These are phyloP conservation scores for Sarcophaga rosellei DNA, from an alignment of 2,888 invertebrate species.

Conservation along the genomic window DNA sequence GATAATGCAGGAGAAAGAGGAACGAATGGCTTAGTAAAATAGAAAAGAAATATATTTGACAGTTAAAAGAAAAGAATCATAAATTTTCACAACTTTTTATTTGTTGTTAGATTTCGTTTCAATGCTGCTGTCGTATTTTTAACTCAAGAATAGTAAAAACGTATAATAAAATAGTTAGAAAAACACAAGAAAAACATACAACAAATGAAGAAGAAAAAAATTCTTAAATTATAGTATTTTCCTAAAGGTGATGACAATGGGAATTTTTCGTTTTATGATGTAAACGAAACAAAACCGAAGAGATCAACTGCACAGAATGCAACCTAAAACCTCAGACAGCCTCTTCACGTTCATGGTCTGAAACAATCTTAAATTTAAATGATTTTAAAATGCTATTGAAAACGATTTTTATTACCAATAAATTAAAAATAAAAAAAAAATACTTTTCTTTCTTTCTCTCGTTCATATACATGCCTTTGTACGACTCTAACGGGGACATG, in stretches of 20 bases:
- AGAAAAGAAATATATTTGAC: slow-evolving; percentile 66
- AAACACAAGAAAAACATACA: background rate
- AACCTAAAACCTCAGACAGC: background rate
- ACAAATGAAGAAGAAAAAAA: slow-evolving; percentile 1
- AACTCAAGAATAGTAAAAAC: slow-evolving; percentile 47
- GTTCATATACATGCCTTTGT: background rate
- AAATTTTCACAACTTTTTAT: slow-evolving; percentile 67
- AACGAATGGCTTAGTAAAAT: background rate
- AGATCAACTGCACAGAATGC: background rate
- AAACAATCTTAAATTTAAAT: slow-evolving; percentile 46
- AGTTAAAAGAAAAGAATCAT: slow-evolving; percentile 69
- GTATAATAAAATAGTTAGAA: slow-evolving; percentile 55
- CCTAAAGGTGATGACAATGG: slow-evolving; percentile 65
- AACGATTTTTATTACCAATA: slow-evolving; percentile 40
- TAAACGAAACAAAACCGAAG: slow-evolving; percentile 36
- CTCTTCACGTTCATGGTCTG: background rate
- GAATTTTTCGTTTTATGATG: slow-evolving; percentile 61
- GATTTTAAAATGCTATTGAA: slow-evolving; percentile 30
- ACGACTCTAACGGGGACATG: background rate
- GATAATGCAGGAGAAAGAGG: background rate
- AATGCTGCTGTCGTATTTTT: slow-evolving; percentile 12
- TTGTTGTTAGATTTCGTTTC: slow-evolving; percentile 45
- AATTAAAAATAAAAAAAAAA: slow-evolving; percentile 9
- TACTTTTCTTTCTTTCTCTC: background rate
- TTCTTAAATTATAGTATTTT: slow-evolving; percentile 63